phyloP scores from a whole-genome alignment of 1,140 invertebrate genomes.

The Halictus rubicundus region DNA sequence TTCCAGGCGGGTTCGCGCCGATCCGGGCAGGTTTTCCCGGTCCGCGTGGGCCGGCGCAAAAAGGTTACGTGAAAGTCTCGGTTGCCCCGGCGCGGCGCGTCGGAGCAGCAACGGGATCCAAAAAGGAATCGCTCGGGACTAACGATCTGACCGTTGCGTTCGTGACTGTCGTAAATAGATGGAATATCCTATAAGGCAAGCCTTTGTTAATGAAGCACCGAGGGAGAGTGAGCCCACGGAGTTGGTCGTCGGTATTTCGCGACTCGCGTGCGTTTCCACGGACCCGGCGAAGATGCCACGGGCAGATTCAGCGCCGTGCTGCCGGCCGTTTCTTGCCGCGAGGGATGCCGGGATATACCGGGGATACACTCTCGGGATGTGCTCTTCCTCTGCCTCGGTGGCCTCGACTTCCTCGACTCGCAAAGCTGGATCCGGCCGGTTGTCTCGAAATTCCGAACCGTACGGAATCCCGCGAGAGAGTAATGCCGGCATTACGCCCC shows the following conservation, averaged over 20 bases:
- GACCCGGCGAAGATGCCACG: constrained; percentile 49
- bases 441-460: constrained; percentile 56
- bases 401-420: constrained; percentile 40
- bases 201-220: constrained; percentile 63
- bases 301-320: constrained; percentile 50
- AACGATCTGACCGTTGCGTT: constrained; percentile 57
- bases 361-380: too few species aligned
- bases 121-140: constrained; percentile 46
- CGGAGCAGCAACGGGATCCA: constrained; percentile 21
- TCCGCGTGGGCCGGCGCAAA: background rate
- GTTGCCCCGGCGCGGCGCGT: background rate
- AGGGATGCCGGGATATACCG: constrained; percentile 10
- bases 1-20: too few species aligned
- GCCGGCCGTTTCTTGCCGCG: constrained; percentile 22
- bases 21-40: background rate
- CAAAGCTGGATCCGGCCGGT: constrained; percentile 22
- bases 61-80: constrained; percentile 17
- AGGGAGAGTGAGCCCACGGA: constrained; percentile 9
- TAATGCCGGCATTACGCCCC: constrained; percentile 46
- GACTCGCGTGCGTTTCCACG: constrained; percentile 61
- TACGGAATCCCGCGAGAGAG: constrained; percentile 47
- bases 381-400: constrained; percentile 23
- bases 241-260: constrained; percentile 51
- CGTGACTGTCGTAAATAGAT: constrained; percentile 67
- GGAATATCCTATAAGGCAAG: constrained; percentile 65